These are phyloP conservation scores for Sebastes vulpes DNA, from an alignment of 2,797 vertebrate species.

Conservation along the genomic window DNA sequence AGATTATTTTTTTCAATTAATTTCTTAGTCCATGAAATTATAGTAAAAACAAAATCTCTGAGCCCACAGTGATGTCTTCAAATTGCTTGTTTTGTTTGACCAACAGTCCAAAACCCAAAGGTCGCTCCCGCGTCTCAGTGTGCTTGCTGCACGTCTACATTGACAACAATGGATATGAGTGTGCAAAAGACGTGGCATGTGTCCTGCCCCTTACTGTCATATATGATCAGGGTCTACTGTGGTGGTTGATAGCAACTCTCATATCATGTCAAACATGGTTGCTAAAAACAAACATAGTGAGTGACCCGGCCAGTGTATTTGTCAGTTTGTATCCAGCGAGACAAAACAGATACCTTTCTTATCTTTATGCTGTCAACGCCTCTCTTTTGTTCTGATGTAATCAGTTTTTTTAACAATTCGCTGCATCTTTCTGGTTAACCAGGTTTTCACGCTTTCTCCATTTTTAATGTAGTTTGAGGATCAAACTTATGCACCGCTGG, in stretches of 20 bases:
- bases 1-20: background rate
- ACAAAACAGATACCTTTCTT: background rate
- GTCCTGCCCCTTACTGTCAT: background rate
- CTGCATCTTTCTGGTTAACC: background rate
- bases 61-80: background rate
- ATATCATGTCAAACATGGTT: background rate
- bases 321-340: background rate
- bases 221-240: background rate
- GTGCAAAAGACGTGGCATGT: too few species aligned
- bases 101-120: background rate
- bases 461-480: background rate
- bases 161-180: too few species aligned
- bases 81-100: background rate
- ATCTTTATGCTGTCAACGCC: background rate
- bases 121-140: too few species aligned
- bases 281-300: background rate
- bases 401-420: background rate
- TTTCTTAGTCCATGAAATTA: background rate
- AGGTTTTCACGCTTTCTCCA: accelerated
- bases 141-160: too few species aligned
- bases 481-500: background rate
- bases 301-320: background rate
- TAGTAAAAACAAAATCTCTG: background rate
- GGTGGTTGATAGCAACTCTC: background rate
- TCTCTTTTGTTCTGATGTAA: background rate